Base-by-base conservation (phyloP, 2,113 vertebrate genomes). In the Arizona elegans region DNA sequence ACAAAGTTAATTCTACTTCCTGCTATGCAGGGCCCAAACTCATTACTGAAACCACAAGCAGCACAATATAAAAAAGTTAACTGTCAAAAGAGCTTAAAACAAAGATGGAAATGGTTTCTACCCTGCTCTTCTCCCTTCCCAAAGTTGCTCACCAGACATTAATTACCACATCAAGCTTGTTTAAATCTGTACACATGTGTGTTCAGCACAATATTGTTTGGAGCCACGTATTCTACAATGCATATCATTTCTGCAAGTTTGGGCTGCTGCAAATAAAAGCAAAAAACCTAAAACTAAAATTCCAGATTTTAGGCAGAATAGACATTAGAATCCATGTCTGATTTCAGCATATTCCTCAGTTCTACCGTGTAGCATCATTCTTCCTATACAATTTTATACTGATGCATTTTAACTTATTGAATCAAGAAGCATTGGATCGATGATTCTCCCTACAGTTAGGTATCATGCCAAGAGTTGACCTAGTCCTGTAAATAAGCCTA, bases 1-100 rank as follows among this genome's bases (percentile, higher is more conserved):
- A 96, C 97, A 96, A 97, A 96, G 96, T 95, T 97, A 98, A 98
- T 97, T 98, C 97, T 96, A 94, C 97, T 97, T 96, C 97, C 97
- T 96, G 97, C 97, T 98, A 97, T 95, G 97, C 96, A 93, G 94
- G 95, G n/a, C 95, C 96, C 96, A 95, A 95, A 96, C 97, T 97
- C 97, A 97, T 98, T 97, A 98, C 96, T 96, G 96, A 97, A 97
- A 98, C 97, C 97, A 97, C 97, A 97, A 97, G 96, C 94, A 56
- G 8, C 92, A 94, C 94, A 96, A 97, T 93, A 96, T 95, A 96
- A 96, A 96, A 97, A 96, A 96, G 75, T 95, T 95, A 65, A 56
- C 92, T 96, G 96, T 97, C 97, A 97, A 93, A 96, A 95, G 93
- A 96, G 95, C 92, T 96, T 97, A 96, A 96, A 97, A 97, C 95